phyloP scores from a whole-genome alignment of 2,888 invertebrate genomes.

The Petrolisthes manimaculis region DNA sequence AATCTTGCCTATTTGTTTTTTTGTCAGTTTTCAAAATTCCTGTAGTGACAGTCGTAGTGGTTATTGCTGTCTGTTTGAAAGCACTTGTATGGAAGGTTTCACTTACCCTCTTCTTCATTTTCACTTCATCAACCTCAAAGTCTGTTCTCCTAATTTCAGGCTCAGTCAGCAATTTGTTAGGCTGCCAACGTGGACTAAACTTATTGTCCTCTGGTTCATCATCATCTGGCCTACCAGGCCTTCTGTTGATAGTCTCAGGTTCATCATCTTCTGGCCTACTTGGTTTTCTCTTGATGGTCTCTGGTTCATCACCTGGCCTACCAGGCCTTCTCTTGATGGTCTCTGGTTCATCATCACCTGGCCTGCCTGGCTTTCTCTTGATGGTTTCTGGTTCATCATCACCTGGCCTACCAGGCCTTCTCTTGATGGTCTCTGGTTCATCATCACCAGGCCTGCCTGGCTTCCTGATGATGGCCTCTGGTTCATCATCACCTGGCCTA shows the following conservation, averaged over 20 bases:
- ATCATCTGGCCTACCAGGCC: neutral
- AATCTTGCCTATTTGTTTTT: neutral
- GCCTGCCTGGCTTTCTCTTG: neutral
- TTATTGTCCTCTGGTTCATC: conserved; percentile 16
- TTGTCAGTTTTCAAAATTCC: neutral
- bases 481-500: conserved; percentile 29
- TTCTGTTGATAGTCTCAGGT: neutral
- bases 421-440: conserved; percentile 15
- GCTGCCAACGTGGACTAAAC: neutral
- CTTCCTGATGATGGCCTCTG: conserved; percentile 13
- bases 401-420: neutral
- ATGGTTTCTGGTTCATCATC: conserved; percentile 23
- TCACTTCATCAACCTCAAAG: neutral
- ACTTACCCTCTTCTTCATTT: conserved; percentile 1
- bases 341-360: conserved; percentile 12
- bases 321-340: neutral
- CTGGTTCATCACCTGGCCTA: conserved; percentile 22
- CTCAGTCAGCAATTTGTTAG: neutral
- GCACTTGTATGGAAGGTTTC: conserved; percentile 3
- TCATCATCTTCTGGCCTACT: conserved; percentile 10
- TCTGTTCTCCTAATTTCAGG: conserved; percentile 9
- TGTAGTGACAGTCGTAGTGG: neutral
- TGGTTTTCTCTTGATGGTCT: conserved; percentile 4
- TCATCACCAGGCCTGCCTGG: conserved; percentile 24
- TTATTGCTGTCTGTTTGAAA: neutral